phyloP scores from a whole-genome alignment of 2,113 vertebrate genomes.

The Perognathus longimembris region DNA sequence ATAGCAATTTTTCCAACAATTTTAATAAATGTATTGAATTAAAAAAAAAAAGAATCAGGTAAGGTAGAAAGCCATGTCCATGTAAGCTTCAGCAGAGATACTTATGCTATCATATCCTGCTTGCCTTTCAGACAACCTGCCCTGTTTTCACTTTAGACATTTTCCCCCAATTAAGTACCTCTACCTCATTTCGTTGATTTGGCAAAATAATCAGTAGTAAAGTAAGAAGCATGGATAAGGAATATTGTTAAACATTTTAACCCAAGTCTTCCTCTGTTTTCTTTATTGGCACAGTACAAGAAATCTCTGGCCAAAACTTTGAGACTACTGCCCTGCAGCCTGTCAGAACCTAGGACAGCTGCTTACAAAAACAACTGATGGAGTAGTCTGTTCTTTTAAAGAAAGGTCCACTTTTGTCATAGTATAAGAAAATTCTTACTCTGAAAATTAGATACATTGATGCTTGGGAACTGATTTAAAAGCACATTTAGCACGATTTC shows the following conservation, averaged over 20 bases:
- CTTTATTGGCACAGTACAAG: background rate
- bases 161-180: background rate
- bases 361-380: background rate
- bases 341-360: background rate
- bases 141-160: background rate
- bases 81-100: background rate
- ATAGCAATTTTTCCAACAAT: too few species aligned
- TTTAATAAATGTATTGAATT: too few species aligned
- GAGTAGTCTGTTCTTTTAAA: too few species aligned
- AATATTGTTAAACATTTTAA: background rate
- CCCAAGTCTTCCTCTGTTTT: background rate
- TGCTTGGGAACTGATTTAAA: background rate
- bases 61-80: background rate
- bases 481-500: background rate
- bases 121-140: background rate
- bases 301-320: background rate
- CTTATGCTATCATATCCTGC: background rate
- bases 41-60: too few species aligned
- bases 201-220: background rate
- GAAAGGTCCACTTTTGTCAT: background rate
- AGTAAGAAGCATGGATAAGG: background rate
- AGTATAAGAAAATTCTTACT: background rate
- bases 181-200: background rate
- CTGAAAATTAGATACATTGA: background rate
- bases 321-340: background rate